A percentile compares a stretch with the other conserved stretches of the same genome.
Evolutionary conservation across 1,140 invertebrate species (phyloP).

Genomic region (Heliothis virescens): DNA sequence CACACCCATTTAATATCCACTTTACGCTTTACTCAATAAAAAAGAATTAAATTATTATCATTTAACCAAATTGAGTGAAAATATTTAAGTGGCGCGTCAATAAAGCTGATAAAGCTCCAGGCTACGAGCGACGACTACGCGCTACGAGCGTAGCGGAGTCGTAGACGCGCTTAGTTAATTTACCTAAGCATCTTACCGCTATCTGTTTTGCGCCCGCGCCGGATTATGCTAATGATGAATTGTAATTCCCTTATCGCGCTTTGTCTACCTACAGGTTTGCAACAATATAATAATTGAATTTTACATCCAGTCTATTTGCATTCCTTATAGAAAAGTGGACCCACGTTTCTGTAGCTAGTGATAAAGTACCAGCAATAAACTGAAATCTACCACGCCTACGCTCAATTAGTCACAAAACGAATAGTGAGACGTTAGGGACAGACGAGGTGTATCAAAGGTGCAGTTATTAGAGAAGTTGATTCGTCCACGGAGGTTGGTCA

Average conservation of each 20-base stretch:
- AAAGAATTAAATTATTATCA: conserved; percentile 9
- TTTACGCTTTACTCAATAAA: not conserved
- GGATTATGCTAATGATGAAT: conserved; percentile 81
- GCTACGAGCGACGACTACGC: conserved; percentile 62
- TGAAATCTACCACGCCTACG: conserved; percentile 64
- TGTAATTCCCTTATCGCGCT: conserved; percentile 82
- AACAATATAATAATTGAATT: conserved; percentile 56
- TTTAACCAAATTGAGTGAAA: conserved; percentile 23
- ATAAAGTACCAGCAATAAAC: conserved; percentile 55
- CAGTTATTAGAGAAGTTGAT: conserved; percentile 53
- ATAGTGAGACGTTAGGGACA: conserved; percentile 67
- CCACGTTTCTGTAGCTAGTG: conserved; percentile 14
- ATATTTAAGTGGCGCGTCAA: conserved; percentile 47
- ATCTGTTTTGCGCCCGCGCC: conserved; percentile 77
- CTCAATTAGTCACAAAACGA: conserved; percentile 79
- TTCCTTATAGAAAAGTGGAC: conserved; percentile 1
- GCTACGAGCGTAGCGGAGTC: conserved; percentile 65
- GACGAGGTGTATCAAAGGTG: conserved; percentile 78
- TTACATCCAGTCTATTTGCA: conserved; percentile 26
- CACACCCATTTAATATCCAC: not conserved
- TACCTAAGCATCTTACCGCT: conserved; percentile 84
- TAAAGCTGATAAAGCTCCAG: conserved; percentile 54
- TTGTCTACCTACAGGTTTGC: conserved; percentile 68
- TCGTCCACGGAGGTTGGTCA: conserved; percentile 52
- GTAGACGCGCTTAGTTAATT: conserved; percentile 75